phyloP scores from a whole-genome alignment of 2,113 vertebrate species.

The Passer domesticus region DNA sequence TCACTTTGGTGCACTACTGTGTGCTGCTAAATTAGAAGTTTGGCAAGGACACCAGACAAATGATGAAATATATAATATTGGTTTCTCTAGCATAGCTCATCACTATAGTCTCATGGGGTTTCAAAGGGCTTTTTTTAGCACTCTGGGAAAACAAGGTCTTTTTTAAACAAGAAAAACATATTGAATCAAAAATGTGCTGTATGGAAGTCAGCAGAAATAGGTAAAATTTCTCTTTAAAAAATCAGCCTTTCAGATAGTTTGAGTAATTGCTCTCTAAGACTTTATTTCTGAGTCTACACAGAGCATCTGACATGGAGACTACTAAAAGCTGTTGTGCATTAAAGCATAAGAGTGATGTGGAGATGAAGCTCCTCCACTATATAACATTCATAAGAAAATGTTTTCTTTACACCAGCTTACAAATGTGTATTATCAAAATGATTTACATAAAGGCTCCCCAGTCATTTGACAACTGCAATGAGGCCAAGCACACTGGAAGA shows the following conservation, averaged over 20 bases:
- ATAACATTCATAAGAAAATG: background rate
- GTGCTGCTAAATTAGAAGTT: constrained; percentile 50
- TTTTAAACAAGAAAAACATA: background rate
- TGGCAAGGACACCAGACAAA: constrained; percentile 62
- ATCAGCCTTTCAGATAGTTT: background rate
- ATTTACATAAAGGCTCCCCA: background rate
- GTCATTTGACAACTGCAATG: background rate
- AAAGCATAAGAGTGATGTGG: background rate
- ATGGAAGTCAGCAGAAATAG: background rate
- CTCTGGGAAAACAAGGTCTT: constrained; percentile 2
- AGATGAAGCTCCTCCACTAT: background rate
- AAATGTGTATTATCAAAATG: background rate
- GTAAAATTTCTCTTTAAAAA: background rate
- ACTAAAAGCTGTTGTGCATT: background rate
- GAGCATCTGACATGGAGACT: background rate
- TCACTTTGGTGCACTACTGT: constrained; percentile 65
- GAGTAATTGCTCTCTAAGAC: background rate
- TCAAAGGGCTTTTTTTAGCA: constrained; percentile 22
- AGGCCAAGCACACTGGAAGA: background rate
- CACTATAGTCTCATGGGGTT: background rate
- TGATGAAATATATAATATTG: constrained; percentile 54
- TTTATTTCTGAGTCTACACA: background rate
- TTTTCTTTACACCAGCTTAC: constrained; percentile 18
- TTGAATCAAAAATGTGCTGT: background rate
- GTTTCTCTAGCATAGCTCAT: constrained; percentile 43